Evolutionary conservation across 2,113 vertebrate genomes (phyloP).

Genomic region (Trichechus manatus): DNA sequence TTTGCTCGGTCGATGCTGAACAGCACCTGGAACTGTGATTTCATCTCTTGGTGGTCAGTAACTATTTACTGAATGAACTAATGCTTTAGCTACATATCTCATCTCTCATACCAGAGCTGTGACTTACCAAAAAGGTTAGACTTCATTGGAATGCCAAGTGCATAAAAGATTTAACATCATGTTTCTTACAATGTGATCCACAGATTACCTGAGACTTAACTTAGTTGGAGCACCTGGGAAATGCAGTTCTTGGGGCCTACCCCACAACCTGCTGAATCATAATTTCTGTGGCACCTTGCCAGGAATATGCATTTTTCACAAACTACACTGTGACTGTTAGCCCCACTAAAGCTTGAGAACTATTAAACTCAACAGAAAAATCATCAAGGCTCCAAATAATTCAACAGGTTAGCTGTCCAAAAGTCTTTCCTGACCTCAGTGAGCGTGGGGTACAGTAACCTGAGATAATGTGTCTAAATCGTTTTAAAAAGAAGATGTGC

Average conservation of each 20-base stretch:
- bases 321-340: not conserved
- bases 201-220: not conserved
- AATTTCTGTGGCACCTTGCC: not conserved
- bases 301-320: not conserved
- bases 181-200: not conserved
- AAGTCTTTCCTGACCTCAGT: not conserved
- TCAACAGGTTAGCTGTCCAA: not conserved
- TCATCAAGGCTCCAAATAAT: not conserved
- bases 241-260: too few species aligned
- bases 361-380: not conserved
- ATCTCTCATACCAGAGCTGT: not conserved
- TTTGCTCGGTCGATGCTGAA: not conserved
- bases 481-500: not conserved
- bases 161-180: not conserved
- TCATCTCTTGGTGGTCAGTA: not conserved
- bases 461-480: not conserved
- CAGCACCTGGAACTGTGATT: accelerated
- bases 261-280: not conserved
- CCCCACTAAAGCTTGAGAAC: not conserved
- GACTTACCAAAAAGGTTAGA: not conserved
- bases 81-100: not conserved
- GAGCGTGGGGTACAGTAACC: not conserved
- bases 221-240: too few species aligned
- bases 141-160: not conserved
- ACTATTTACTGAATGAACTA: not conserved